phyloP scores from a whole-genome alignment of 1,140 invertebrate species.

The Lepidotrigona ventralis region DNA sequence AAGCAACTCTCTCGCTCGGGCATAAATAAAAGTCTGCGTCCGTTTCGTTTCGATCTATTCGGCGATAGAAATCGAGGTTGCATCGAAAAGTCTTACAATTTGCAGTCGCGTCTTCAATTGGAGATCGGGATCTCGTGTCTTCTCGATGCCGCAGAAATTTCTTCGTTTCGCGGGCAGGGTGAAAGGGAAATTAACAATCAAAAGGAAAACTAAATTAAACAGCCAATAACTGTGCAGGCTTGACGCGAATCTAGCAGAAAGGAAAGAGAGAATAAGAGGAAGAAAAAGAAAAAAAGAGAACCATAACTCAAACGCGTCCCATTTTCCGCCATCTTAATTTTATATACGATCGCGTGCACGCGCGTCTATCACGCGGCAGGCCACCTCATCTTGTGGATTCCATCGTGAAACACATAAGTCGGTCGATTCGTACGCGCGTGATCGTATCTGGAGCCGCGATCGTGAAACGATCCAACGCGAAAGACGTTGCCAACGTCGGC shows the following conservation, averaged over 20 bases:
- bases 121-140: too few species aligned
- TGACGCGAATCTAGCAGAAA: neutral
- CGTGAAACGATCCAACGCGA: neutral
- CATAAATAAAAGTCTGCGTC: too few species aligned
- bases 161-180: too few species aligned
- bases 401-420: conserved; percentile 25
- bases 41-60: too few species aligned
- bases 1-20: too few species aligned
- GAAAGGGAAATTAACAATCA: too few species aligned
- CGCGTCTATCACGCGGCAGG: conserved; percentile 18
- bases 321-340: conserved; percentile 37
- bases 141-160: too few species aligned
- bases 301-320: conserved; percentile 13
- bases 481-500: conserved; percentile 19
- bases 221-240: neutral
- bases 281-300: too few species aligned
- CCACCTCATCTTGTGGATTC: neutral
- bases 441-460: conserved; percentile 35
- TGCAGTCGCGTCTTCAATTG: too few species aligned
- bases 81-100: too few species aligned
- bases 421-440: neutral
- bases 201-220: too few species aligned
- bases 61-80: too few species aligned
- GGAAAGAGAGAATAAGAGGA: neutral
- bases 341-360: conserved; percentile 14